phyloP scores from a whole-genome alignment of 2,113 vertebrate genomes.

The Pyrgilauda ruficollis region DNA sequence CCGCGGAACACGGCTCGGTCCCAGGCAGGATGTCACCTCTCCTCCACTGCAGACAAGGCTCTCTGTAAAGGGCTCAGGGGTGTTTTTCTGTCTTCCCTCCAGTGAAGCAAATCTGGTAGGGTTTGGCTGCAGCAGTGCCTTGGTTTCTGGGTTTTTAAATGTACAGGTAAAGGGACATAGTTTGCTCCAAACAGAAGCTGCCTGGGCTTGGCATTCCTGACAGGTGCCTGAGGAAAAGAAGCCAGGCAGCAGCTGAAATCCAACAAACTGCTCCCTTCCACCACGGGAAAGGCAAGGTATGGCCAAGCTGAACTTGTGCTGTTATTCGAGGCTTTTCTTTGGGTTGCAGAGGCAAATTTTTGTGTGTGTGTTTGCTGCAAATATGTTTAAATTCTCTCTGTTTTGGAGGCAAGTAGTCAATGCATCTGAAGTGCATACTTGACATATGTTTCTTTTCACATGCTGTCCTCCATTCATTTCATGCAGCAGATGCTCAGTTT shows the following conservation, averaged over 20 bases:
- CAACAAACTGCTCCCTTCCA: background rate
- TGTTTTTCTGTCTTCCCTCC: background rate
- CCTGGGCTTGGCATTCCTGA: background rate
- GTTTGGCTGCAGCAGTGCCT: background rate
- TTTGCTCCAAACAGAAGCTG: background rate
- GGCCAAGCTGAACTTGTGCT: background rate
- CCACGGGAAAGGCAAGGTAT: background rate
- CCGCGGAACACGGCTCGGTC: background rate
- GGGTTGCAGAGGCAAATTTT: background rate
- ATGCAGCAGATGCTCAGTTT: conserved; percentile 62
- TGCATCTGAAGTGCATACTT: conserved; percentile 55
- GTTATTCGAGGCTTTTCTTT: background rate
- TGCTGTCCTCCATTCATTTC: conserved; percentile 7
- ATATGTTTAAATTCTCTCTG: conserved; percentile 51
- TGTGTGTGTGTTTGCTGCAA: conserved; percentile 40
- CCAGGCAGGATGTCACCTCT: background rate
- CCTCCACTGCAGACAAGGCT: background rate
- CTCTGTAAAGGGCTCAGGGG: background rate
- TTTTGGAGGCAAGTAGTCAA: conserved; percentile 60
- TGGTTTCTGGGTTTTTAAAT: background rate
- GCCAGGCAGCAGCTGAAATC: background rate
- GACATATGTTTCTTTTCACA: conserved; percentile 35
- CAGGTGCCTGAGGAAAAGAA: background rate
- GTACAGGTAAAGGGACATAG: background rate
- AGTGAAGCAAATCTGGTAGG: background rate